A percentile compares a stretch with the other conserved stretches of the same genome.
These are phyloP conservation scores for Alsophila aescularia DNA, from an alignment of 2,888 invertebrate genomes.

Conservation along the genomic window DNA sequence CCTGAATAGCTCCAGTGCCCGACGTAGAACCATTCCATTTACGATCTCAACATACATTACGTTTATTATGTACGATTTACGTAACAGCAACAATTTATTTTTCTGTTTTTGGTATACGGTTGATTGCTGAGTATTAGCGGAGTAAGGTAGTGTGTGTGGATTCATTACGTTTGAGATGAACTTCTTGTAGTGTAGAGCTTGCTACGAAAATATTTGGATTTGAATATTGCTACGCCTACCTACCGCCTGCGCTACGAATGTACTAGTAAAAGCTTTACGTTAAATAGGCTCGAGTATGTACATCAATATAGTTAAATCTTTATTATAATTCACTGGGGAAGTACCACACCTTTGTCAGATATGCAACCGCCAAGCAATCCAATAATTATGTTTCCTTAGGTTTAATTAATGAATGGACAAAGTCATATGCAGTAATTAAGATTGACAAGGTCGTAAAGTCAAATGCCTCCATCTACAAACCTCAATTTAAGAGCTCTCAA, in stretches of 20 bases:
- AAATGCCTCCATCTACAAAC: slow-evolving; percentile 12
- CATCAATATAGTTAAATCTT: not conserved
- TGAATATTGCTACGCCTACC: not conserved
- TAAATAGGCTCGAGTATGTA: too few species aligned
- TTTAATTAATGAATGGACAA: too few species aligned
- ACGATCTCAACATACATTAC: slow-evolving; percentile 47
- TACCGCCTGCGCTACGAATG: not conserved
- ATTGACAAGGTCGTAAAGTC: slow-evolving; percentile 14
- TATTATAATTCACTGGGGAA: too few species aligned
- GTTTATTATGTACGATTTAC: slow-evolving; percentile 50
- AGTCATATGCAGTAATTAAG: slow-evolving; percentile 4
- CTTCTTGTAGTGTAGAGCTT: not conserved
- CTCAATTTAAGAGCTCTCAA: slow-evolving; percentile 19
- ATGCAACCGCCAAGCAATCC: too few species aligned
- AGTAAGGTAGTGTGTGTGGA: slow-evolving; percentile 6
- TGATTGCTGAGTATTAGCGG: slow-evolving; percentile 25
- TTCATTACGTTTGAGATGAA: not conserved
- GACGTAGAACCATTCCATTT: slow-evolving; percentile 40
- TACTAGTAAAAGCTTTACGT: not conserved
- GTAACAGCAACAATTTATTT: slow-evolving; percentile 49
- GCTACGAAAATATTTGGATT: not conserved
- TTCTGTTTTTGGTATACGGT: slow-evolving; percentile 29
- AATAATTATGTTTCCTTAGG: too few species aligned
- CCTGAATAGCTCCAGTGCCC: slow-evolving; percentile 33
- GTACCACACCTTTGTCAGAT: too few species aligned